A percentile compares a stretch with the other conserved stretches of the same genome.
Evolutionary conservation across 53 echinoderm and acorn worm genomes (phyloP).

Genomic region (Actinopyga echinites): DNA sequence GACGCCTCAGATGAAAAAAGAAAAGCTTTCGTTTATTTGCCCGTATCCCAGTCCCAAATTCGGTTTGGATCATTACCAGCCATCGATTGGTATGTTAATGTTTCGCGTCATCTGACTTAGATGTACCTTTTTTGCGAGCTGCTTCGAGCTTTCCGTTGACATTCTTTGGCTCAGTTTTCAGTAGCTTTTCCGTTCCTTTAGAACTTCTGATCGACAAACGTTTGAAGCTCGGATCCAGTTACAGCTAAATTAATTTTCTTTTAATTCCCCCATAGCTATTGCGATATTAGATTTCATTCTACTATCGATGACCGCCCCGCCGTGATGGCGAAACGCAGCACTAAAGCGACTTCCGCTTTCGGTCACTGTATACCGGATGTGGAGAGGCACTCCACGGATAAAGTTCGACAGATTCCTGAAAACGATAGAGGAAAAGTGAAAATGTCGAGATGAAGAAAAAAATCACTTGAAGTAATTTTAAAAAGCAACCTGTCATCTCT

Average conservation of each 20-base stretch:
- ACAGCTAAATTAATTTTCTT: constrained; percentile 38
- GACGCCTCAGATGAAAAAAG: neutral
- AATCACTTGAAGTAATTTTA: too few species aligned
- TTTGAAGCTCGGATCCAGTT: constrained; percentile 27
- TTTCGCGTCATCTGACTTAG: neutral
- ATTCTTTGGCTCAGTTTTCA: constrained; percentile 1
- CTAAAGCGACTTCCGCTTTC: constrained; percentile 5
- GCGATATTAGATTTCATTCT: constrained; percentile 9
- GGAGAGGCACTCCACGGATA: neutral
- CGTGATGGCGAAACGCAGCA: too few species aligned
- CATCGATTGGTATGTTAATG: constrained; percentile 28
- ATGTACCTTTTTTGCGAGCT: neutral
- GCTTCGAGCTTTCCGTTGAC: constrained; percentile 20
- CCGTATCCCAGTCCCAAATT: neutral
- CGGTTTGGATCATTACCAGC: neutral
- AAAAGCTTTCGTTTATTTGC: neutral
- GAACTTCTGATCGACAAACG: constrained; percentile 12
- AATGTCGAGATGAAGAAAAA: too few species aligned
- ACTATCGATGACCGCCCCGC: too few species aligned
- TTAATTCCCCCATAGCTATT: constrained; percentile 38
- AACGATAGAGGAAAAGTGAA: too few species aligned
- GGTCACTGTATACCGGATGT: neutral
- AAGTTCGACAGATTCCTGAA: too few species aligned
- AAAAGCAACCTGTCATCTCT: too few species aligned
- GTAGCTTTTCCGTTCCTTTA: constrained; percentile 7